Evolutionary conservation across 2,797 vertebrate genomes (phyloP).

Genomic region (Mus caroli): DNA sequence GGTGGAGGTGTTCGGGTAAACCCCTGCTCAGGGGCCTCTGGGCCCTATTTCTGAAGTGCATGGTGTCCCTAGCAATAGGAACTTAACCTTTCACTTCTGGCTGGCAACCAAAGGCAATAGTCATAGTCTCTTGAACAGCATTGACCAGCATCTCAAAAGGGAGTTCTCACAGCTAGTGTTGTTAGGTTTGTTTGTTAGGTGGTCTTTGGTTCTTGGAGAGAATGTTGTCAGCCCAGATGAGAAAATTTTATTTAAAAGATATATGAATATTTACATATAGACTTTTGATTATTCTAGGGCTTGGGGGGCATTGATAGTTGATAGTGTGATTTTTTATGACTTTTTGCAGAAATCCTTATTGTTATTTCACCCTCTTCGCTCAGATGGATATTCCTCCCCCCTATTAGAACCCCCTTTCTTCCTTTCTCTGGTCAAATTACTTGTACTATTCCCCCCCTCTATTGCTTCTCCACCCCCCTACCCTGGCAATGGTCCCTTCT

Average conservation of each 20-base stretch:
- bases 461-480: not conserved
- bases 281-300: not conserved
- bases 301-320: not conserved
- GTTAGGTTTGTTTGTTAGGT: too few species aligned
- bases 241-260: not conserved
- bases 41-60: too few species aligned
- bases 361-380: not conserved
- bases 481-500: not conserved
- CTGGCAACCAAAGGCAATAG: too few species aligned
- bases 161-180: too few species aligned
- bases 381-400: not conserved
- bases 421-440: not conserved
- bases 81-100: too few species aligned
- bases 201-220: too few species aligned
- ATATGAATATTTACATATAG: not conserved
- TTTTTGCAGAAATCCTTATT: not conserved
- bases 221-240: not conserved
- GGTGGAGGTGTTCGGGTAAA: not conserved
- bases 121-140: too few species aligned
- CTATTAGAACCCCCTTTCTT: not conserved
- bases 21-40: not conserved
- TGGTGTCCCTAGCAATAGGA: too few species aligned
- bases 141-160: too few species aligned
- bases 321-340: not conserved
- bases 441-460: not conserved